A percentile compares a stretch with the other conserved stretches of the same genome.
These are phyloP conservation scores for Argyrosomus regius DNA, from an alignment of 2,797 vertebrate species.

Conservation along the genomic window DNA sequence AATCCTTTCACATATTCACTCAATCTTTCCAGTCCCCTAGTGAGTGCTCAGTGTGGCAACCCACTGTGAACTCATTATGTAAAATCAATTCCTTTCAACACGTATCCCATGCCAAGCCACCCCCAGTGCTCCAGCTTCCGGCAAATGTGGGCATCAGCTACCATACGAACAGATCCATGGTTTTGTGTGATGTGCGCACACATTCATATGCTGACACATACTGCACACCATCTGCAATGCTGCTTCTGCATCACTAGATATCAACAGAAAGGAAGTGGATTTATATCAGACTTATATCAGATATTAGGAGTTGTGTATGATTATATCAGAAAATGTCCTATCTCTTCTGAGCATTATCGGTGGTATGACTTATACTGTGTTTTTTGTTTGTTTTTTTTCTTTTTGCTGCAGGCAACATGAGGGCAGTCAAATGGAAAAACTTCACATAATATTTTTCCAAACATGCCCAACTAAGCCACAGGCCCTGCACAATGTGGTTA, in stretches of 20 bases:
- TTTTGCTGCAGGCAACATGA: constrained; percentile 31
- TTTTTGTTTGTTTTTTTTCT: neutral
- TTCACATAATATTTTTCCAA: constrained; percentile 24
- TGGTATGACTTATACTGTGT: neutral
- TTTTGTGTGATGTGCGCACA: constrained; percentile 45
- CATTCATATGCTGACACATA: constrained; percentile 45
- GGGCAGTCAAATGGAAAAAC: constrained; percentile 34
- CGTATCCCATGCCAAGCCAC: constrained; percentile 48
- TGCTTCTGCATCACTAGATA: constrained; percentile 18
- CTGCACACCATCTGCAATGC: constrained; percentile 42
- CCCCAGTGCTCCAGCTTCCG: constrained; percentile 49
- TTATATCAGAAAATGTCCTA: constrained; percentile 1
- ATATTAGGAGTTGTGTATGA: neutral
- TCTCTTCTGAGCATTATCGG: constrained; percentile 14
- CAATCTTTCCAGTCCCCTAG: constrained; percentile 51
- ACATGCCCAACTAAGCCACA: constrained; percentile 17
- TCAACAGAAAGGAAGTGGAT: neutral
- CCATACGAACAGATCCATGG: constrained; percentile 33
- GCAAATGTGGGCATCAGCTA: constrained; percentile 51
- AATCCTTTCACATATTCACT: constrained; percentile 53
- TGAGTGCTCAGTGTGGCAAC: constrained; percentile 48
- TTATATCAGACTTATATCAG: constrained; percentile 7
- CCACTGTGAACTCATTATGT: constrained; percentile 72
- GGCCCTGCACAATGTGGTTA: constrained; percentile 16
- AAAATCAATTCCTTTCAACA: constrained; percentile 72